Evolutionary conservation across 2,113 vertebrate species (phyloP).

Genomic region (Takifugu bimaculatus): DNA sequence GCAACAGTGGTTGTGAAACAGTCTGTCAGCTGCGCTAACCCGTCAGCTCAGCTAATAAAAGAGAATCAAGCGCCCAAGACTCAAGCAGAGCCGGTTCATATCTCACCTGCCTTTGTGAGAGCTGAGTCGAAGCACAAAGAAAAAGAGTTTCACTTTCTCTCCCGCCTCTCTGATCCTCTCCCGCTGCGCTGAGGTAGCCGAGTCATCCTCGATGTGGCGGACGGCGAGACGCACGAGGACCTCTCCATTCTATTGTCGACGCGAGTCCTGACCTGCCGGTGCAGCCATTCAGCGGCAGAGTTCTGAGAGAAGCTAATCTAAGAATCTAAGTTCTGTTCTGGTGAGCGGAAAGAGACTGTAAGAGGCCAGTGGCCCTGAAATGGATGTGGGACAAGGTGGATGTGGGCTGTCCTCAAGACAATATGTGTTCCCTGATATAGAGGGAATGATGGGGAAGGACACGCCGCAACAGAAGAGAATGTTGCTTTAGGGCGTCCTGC

Average conservation of each 20-base stretch:
- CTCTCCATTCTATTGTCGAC: slow-evolving; percentile 27
- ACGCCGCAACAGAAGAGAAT: slow-evolving; percentile 12
- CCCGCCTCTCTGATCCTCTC: slow-evolving; percentile 27
- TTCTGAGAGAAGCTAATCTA: slow-evolving; percentile 55
- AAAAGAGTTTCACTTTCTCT: slow-evolving; percentile 22
- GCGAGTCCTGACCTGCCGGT: slow-evolving; percentile 34
- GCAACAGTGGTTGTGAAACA: no score
- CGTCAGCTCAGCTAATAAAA: no score
- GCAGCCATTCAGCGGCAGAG: slow-evolving; percentile 39
- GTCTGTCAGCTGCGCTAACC: no score
- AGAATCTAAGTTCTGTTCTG: slow-evolving; percentile 49
- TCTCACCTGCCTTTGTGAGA: background rate
- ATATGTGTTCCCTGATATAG: slow-evolving; percentile 38
- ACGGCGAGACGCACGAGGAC: slow-evolving; percentile 1
- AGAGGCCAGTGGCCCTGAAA: slow-evolving; percentile 9
- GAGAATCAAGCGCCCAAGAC: no score
- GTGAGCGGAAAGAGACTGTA: slow-evolving; percentile 16
- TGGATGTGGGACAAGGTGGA: slow-evolving; percentile 37
- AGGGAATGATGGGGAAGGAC: slow-evolving; percentile 19
- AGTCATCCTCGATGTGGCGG: slow-evolving; percentile 38
- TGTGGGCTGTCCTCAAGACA: slow-evolving; percentile 44
- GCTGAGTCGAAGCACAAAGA: background rate
- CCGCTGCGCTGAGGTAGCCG: slow-evolving; percentile 31
- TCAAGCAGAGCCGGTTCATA: background rate
- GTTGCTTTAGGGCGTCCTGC: slow-evolving; percentile 12